Base-by-base conservation (phyloP, 2,888 invertebrate species). In the Selenia dentaria region DNA sequence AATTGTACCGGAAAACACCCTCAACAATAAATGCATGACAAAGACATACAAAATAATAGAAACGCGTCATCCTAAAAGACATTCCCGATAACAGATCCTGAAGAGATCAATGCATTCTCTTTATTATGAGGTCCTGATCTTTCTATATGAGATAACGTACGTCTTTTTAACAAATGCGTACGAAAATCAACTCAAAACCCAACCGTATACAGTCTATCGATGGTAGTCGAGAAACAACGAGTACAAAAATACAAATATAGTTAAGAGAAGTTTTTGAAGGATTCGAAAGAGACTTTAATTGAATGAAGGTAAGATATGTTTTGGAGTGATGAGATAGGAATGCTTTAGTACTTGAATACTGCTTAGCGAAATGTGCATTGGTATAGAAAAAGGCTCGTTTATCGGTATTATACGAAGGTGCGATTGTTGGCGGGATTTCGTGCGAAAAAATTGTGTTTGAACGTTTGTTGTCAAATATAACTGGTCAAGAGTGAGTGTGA, bases 341-440 rank as follows among this genome's bases (percentile, higher is more conserved):
- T 40, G 31, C 8, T 25, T 25, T 35, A 31, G 35, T 26, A 39
- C 33, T 27, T 13, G 36, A 8, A 33, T 24, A 27, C 32, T 43
- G 82, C 81, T 83, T 83, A 81, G 82, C 76, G 71, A 82, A 84
- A 81, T 83, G 83, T 83, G 86, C 82, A 85, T 79, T 83, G 79
- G 75, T 79, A 85, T 73, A 83, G 84, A 83, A 83, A 79, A 74
- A 45, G 33, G 2, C 13, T 32, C 41, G 32, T 48, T 48, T 37
- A 48, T 42, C 40, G 37, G 36, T 29, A 48, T 41, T 33, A 48
- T 41, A 28, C 28, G 47, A 34, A 40, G 41, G 50, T 51, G 50
- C 50, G 41, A 51, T 51, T 51, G 50, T 51, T 38, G 40, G 40
- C 38, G 14, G 34, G 37, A 41, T 45, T 38, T 40, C 39, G 43